phyloP scores from a whole-genome alignment of 2,888 invertebrate genomes.

The Agrochola lychnidis region DNA sequence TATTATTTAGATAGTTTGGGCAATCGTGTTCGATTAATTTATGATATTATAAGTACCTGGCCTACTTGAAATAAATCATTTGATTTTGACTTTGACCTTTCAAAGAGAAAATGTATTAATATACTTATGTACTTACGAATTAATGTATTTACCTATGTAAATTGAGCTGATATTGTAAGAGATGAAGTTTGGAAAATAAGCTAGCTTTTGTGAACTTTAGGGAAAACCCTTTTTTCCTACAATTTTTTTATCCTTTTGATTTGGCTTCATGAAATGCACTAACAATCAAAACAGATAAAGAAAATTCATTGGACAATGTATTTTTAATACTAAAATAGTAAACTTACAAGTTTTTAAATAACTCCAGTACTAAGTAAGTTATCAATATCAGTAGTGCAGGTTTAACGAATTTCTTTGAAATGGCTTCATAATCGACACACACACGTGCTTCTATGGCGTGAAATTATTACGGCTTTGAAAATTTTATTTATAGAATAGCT shows the following conservation, averaged over 20 bases:
- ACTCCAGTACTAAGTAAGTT: background rate
- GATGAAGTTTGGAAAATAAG: background rate
- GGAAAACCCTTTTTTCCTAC: background rate
- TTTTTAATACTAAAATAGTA: background rate
- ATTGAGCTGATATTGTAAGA: background rate
- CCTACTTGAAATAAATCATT: background rate
- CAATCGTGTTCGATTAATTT: constrained; percentile 26
- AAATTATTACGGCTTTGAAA: constrained; percentile 2
- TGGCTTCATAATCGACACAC: background rate
- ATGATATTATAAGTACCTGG: background rate
- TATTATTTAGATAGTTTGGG: constrained; percentile 12
- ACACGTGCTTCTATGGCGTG: background rate
- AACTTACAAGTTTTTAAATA: background rate
- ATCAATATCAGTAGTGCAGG: background rate
- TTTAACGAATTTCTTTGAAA: constrained; percentile 4
- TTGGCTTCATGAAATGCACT: background rate
- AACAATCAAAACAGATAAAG: background rate
- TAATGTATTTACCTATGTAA: background rate
- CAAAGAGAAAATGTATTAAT: background rate
- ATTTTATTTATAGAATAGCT: background rate
- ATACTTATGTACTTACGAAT: too few relatives aligned
- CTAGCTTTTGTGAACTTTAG: background rate
- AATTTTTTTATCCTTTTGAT: background rate
- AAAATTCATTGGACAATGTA: background rate
- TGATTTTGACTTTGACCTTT: background rate